These are phyloP conservation scores for Himalopsyche japonica DNA, from an alignment of 2,888 invertebrate genomes.

Conservation along the genomic window DNA sequence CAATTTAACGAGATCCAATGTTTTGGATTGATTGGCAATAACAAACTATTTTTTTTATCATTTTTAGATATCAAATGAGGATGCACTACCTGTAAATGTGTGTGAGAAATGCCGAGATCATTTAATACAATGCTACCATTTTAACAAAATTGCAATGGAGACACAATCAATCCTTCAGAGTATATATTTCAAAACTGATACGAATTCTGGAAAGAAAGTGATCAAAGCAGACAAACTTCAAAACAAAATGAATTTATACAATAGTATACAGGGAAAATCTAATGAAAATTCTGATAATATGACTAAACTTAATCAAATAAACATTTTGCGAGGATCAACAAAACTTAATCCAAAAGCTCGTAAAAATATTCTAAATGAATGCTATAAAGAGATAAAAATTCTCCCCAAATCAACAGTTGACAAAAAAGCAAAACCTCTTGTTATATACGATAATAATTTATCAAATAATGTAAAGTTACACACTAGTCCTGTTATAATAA, in stretches of 20 bases:
- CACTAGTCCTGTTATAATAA: neutral
- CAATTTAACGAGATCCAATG: neutral
- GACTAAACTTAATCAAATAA: neutral
- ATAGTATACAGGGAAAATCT: neutral
- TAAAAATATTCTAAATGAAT: neutral
- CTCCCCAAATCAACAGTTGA: neutral
- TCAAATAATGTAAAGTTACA: neutral
- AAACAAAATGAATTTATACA: neutral
- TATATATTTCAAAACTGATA: neutral
- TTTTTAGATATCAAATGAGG: neutral
- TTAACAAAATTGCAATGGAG: neutral
- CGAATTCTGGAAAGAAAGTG: neutral
- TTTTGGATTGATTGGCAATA: neutral
- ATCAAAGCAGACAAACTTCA: neutral
- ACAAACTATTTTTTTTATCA: neutral
- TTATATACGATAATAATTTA: neutral
- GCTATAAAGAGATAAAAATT: neutral
- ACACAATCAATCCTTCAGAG: neutral
- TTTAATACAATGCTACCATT: conserved; percentile 10
- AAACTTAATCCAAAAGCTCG: neutral
- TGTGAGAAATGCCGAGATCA: conserved; percentile 6
- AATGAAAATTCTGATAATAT: neutral
- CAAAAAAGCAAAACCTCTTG: neutral
- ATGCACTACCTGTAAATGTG: conserved; percentile 4
- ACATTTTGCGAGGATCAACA: neutral